phyloP scores from a whole-genome alignment of 2,888 invertebrate genomes.

The Epinotia brunnichana region DNA sequence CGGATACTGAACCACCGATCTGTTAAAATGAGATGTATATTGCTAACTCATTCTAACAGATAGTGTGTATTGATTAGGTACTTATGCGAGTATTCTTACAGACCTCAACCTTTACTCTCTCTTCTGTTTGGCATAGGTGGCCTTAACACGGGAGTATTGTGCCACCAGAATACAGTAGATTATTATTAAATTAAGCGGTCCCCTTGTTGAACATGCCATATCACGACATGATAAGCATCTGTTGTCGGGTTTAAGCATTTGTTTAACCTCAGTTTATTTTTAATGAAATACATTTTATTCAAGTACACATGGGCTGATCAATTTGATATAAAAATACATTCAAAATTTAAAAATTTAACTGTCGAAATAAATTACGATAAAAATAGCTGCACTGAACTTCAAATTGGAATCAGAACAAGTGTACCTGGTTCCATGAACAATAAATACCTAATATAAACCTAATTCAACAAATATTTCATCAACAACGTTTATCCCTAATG shows the following conservation, averaged over 20 bases:
- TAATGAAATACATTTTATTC: conserved; percentile 17
- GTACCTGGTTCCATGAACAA: conserved; percentile 64
- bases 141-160: conserved; percentile 14
- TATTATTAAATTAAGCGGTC: conserved; percentile 10
- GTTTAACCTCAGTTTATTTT: conserved; percentile 9
- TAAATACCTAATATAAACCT: conserved; percentile 77
- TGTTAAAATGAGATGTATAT: neutral
- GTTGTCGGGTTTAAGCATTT: conserved; percentile 10
- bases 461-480: conserved; percentile 69
- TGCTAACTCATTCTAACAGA: neutral
- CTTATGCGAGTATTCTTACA: neutral
- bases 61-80: neutral
- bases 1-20: neutral
- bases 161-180: neutral
- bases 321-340: conserved; percentile 10
- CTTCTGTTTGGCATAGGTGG: conserved; percentile 20
- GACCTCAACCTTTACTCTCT: neutral
- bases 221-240: conserved; percentile 4
- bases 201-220: neutral
- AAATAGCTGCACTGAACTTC: conserved; percentile 32
- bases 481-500: conserved; percentile 75
- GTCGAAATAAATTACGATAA: conserved; percentile 15
- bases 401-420: conserved; percentile 54
- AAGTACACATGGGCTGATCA: conserved; percentile 28
- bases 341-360: conserved; percentile 13